phyloP scores from a whole-genome alignment of 2,797 vertebrate genomes.

The Hippopotamyrus pictus region DNA sequence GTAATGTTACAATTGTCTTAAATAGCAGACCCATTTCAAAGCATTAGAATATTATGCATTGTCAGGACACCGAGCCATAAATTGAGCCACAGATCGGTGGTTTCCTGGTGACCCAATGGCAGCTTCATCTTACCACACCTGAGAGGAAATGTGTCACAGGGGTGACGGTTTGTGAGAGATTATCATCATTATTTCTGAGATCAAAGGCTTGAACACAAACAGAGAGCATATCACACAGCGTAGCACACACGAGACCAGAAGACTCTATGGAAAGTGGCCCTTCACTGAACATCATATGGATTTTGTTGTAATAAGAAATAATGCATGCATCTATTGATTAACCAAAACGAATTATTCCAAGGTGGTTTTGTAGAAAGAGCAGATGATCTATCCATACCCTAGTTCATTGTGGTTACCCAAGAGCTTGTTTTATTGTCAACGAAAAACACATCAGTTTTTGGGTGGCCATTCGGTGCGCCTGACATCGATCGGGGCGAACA shows the following conservation, averaged over 20 bases:
- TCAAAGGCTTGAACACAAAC: not conserved
- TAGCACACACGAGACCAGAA: not conserved
- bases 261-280: not conserved
- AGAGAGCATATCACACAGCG: not conserved
- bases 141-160: not conserved
- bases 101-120: not conserved
- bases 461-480: not conserved
- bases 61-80: not conserved
- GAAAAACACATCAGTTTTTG: not conserved
- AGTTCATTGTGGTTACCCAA: not conserved
- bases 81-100: not conserved
- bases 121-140: not conserved
- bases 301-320: not conserved
- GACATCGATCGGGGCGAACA: not conserved
- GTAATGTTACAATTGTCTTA: conserved; percentile 1
- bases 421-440: not conserved
- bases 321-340: not conserved
- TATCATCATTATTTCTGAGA: not conserved
- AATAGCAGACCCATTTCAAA: not conserved
- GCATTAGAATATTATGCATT: not conserved
- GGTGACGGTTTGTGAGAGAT: not conserved
- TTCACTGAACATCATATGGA: not conserved
- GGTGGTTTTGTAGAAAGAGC: not conserved
- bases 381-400: not conserved
- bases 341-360: not conserved